Base-by-base conservation (phyloP, 2,113 vertebrate genomes). In the Raja brachyura region DNA sequence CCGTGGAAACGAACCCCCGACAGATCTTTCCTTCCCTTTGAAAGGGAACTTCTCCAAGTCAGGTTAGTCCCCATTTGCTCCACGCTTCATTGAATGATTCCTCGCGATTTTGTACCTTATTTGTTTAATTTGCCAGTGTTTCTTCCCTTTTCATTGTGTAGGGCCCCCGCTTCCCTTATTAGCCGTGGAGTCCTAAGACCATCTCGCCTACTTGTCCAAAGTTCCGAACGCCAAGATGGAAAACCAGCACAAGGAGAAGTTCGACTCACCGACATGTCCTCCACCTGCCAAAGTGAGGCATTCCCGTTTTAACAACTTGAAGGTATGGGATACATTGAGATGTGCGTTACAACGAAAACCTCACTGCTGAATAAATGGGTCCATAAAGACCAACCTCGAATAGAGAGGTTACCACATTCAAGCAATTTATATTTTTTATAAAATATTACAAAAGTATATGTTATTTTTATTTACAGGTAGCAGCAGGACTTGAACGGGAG, bases 251-350 rank as follows among this genome's bases (percentile, higher is more conserved):
- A 74, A 92, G 22, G 66, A 54, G 39, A 92, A 74, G 1, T 20
- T 25, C 20, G 68, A 48, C 73, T 73, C 39, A 18, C 8, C 2
- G 5, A 90, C 3, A 22, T 63, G 70, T 20, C 22, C 59, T 8
- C 68, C 90, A 3, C 10, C 68, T 31, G 33, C 66, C 22, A 92
- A 73, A 25, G 33, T 48, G 90, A 74, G 73, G 13, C 66, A 18
- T n/a, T 88, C 85, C 85, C 10, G 90, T 25, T 73, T 92, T 73
- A 92, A 92, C 63, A 92, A 73, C 18, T 9, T 92, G 6, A 92
- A 92, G 90, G 90, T 92, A 92, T 48, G 66, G 63, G 10, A 25
- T 48, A 70, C 5, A 90, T 39, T 11, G n/a, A 22, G 11, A 20
- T 22, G 28, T 31, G 4, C 9, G 68, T 13, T 66, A 3, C 22